Evolutionary conservation across 1,140 invertebrate genomes (phyloP).

Genomic region (Lithobius niger): DNA sequence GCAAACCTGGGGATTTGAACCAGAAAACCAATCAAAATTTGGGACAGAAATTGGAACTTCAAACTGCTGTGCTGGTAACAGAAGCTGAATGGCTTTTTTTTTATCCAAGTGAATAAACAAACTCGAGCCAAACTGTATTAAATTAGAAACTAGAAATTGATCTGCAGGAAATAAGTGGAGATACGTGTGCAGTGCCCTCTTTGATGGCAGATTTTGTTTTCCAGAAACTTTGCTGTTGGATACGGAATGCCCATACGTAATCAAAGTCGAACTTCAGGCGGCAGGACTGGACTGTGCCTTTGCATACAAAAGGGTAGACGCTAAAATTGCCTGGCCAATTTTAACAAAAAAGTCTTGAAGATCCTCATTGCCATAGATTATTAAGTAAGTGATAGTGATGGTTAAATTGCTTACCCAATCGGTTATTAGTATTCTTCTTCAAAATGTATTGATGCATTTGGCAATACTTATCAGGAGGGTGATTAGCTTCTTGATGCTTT

Average conservation of each 20-base stretch:
- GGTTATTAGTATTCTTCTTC: too few species aligned
- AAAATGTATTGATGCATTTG: too few species aligned
- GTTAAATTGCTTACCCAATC: too few species aligned
- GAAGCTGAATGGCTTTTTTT: not conserved
- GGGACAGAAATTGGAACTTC: not conserved
- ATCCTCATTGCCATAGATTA: too few species aligned
- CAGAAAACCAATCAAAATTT: too few species aligned
- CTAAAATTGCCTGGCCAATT: conserved; percentile 87
- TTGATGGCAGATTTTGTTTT: conserved; percentile 20
- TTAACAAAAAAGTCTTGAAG: not conserved
- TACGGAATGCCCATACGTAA: conserved; percentile 76
- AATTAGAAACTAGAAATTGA: not conserved
- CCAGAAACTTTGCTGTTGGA: conserved; percentile 76
- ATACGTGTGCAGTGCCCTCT: too few species aligned
- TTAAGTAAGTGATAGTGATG: too few species aligned
- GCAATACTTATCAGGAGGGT: too few species aligned
- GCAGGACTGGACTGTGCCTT: conserved; percentile 70
- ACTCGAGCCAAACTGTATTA: not conserved
- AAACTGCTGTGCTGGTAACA: not conserved
- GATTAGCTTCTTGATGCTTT: too few species aligned
- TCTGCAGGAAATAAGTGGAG: conserved; percentile 17
- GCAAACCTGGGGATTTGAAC: too few species aligned
- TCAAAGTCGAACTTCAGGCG: conserved; percentile 47
- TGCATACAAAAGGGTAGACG: conserved; percentile 86
- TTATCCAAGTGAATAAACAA: not conserved